phyloP scores from a whole-genome alignment of 2,888 invertebrate genomes.

The Penaeus monodon region DNA sequence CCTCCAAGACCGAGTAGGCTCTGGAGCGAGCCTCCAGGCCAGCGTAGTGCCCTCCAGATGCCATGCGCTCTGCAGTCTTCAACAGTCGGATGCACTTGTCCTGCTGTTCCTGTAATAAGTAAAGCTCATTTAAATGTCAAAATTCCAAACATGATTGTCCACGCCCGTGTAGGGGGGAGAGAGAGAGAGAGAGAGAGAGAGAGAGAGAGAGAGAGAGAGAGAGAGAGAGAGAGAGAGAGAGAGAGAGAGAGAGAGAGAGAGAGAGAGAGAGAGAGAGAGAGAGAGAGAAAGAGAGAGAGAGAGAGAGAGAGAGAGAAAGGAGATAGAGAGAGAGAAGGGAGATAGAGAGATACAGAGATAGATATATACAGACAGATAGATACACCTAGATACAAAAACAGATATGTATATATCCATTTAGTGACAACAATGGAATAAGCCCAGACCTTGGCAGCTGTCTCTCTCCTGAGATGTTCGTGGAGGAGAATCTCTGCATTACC shows the following conservation, averaged over 20 bases:
- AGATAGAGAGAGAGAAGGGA: too few relatives aligned
- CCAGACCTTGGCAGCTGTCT: slow-evolving; percentile 78
- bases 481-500: slow-evolving; percentile 78
- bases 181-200: slow-evolving; percentile 5
- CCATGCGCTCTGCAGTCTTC: slow-evolving; percentile 82
- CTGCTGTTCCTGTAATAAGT: slow-evolving; percentile 75
- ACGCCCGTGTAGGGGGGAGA: background rate
- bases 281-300: background rate
- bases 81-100: slow-evolving; percentile 83
- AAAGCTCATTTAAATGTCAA: background rate
- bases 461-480: slow-evolving; percentile 79
- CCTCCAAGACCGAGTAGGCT: slow-evolving; percentile 78
- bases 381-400: background rate
- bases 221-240: slow-evolving; percentile 18
- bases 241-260: slow-evolving; percentile 5
- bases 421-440: background rate
- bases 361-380: too few relatives aligned
- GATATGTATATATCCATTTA: background rate
- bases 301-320: too few relatives aligned
- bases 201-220: slow-evolving; percentile 21
- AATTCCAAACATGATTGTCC: background rate
- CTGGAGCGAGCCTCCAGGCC: slow-evolving; percentile 76
- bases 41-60: slow-evolving; percentile 79
- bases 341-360: too few relatives aligned
- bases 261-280: background rate